Conservation (phyloP, 2,797 vertebrate species). For the Acridotheres tristis region DNA sequence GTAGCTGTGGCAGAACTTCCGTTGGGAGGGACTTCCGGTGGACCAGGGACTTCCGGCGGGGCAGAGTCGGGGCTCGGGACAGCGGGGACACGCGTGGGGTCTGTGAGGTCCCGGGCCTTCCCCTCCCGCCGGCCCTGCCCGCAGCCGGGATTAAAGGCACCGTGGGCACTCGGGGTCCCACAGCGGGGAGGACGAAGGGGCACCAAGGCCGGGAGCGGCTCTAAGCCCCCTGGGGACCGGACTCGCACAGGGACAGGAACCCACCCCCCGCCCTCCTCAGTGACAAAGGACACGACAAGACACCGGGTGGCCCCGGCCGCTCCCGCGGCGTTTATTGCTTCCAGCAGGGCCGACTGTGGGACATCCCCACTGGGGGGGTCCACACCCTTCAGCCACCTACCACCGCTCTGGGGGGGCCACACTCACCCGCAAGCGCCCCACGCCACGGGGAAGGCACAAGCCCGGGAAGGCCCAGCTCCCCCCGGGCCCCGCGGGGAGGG, state of each 20-base stretch:
- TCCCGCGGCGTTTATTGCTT: slow-evolving; percentile 15
- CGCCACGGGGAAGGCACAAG: background rate
- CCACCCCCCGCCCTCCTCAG: rapidly evolving
- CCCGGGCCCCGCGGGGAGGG: background rate
- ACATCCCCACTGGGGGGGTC: background rate
- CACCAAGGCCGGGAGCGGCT: no score
- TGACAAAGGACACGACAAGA: background rate
- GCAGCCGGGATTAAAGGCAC: background rate
- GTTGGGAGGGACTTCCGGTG: background rate
- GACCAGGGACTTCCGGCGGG: background rate
- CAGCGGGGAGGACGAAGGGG: no score
- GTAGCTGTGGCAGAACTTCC: background rate
- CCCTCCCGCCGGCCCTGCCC: background rate
- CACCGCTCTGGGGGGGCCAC: background rate
- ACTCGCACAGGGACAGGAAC: background rate
- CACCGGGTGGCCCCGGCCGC: background rate
- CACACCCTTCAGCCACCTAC: no score
- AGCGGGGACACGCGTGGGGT: no score
- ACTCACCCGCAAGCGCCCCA: background rate
- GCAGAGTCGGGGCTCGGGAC: no score
- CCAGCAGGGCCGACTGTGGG: background rate
- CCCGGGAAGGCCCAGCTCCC: background rate
- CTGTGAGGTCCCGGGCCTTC: no score
- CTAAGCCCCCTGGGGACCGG: background rate
- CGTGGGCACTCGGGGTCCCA: background rate